Evolutionary conservation across 2,888 invertebrate genomes (phyloP), one percentile per base, ranked within the genome.

Genomic region (Epirrita christyi): DNA sequence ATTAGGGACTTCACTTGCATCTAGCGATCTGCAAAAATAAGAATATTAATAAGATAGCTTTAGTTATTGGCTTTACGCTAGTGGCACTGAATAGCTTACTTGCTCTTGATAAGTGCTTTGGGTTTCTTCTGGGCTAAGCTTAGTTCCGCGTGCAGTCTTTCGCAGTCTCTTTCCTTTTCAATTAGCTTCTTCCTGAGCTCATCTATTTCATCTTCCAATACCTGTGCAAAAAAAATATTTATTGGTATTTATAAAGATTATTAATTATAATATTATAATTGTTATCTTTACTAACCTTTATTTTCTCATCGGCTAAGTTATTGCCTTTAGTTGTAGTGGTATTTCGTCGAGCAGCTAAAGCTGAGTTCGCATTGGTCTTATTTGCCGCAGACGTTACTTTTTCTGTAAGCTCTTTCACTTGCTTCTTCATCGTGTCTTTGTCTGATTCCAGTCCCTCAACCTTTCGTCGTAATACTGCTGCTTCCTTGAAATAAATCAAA

Each of bases 381-480:
- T 73, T 77, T 28, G 80, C 77, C 45, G 83, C 91, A 15, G 83
- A 84, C 42, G 93, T 89, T 27, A 96, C 78, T 86, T 96, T 96
- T 3, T 96, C 95, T 66, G 96, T 94, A 28, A 97, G 86, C 66
- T 97, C 96, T 70, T 95, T 95, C 7, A 96, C 93, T 89, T 97
- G 96, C 69, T 94, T 94, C 76, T 94, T 95, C 10, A 95, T 84
- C 44, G 94, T 94, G 58, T 95, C 95, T 75, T 95, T 96, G 75
- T 97, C 96, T 64, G 93, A 94, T 86, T 98, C 97, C 65, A 97
- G 86, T 70, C 96, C 96, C 81, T 97, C 96, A 55, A 97, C 95
- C 88, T 97, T 98, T 66, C 96, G 94, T 40, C 96, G 93, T 62
- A 98, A 88, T 58, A 97, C 96, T 15, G 95, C 94, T 55, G 97